A percentile compares a stretch with the other conserved stretches of the same genome.
Conservation (phyloP, 1,140 invertebrate species). For the Stegodyphus mimosarum region DNA sequence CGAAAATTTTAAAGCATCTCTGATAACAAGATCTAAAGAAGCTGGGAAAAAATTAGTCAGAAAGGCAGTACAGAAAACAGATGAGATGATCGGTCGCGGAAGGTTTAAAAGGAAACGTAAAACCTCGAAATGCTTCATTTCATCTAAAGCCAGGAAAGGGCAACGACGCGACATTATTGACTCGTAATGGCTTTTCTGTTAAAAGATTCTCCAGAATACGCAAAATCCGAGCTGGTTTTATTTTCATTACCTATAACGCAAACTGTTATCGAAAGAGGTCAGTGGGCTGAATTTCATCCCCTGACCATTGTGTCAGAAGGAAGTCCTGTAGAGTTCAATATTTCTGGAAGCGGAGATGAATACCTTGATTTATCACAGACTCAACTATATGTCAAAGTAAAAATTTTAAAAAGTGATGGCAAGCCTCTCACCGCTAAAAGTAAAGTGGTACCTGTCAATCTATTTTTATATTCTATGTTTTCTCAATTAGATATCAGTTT, state of each 20-base stretch:
- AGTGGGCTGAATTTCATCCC: slow-evolving; percentile 12
- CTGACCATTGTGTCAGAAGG: background rate
- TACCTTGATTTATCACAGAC: background rate
- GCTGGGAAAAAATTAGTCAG: background rate
- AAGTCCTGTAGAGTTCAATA: slow-evolving; percentile 17
- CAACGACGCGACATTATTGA: too few species aligned
- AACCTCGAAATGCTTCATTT: too few species aligned
- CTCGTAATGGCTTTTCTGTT: too few species aligned
- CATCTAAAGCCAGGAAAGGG: too few species aligned
- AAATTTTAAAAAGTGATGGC: too few species aligned
- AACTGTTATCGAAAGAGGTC: slow-evolving; percentile 13
- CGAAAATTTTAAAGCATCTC: background rate
- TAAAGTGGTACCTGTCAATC: slow-evolving; percentile 7
- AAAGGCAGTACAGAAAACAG: too few species aligned
- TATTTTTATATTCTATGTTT: slow-evolving; percentile 16
- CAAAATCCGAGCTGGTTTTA: slow-evolving; percentile 12
- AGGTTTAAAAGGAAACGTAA: too few species aligned
- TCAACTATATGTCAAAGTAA: background rate
- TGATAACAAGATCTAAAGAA: slow-evolving; percentile 10
- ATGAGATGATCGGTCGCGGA: too few species aligned
- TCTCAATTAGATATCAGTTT: slow-evolving; percentile 11
- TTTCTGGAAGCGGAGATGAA: slow-evolving; percentile 14
- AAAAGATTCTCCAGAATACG: slow-evolving; percentile 16
- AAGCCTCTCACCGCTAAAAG: background rate
- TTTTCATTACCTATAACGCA: slow-evolving; percentile 13